Evolutionary conservation across 2,113 vertebrate species (phyloP).

Genomic region (Halichoeres trimaculatus): DNA sequence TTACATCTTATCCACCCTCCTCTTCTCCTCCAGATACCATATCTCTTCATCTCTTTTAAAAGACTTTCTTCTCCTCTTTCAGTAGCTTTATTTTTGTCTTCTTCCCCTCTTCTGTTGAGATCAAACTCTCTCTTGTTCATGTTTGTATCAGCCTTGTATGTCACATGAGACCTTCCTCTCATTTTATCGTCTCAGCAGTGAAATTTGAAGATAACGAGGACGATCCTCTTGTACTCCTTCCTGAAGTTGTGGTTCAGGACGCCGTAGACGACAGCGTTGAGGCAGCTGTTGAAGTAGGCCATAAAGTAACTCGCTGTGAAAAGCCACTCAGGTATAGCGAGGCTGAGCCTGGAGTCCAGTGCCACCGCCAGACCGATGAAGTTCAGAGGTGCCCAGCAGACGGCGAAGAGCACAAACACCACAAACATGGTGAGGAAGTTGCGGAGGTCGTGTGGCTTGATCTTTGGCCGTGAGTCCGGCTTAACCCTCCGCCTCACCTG

Average conservation of each 20-base stretch:
- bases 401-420: slow-evolving; percentile 87
- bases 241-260: slow-evolving; percentile 87
- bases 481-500: slow-evolving; percentile 83
- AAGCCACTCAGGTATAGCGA: slow-evolving; percentile 85
- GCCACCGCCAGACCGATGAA: slow-evolving; percentile 87
- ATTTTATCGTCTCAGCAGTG: slow-evolving; percentile 69
- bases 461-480: slow-evolving; percentile 79
- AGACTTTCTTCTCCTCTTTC: slow-evolving; percentile 4
- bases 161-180: neutral
- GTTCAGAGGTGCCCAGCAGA: slow-evolving; percentile 88
- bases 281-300: slow-evolving; percentile 90
- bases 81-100: slow-evolving; percentile 15
- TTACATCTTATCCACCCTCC: slow-evolving; percentile 9
- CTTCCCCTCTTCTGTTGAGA: neutral
- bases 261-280: slow-evolving; percentile 87
- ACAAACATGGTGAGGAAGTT: slow-evolving; percentile 90
- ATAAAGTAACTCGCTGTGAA: slow-evolving; percentile 89
- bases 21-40: slow-evolving; percentile 13
- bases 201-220: slow-evolving; percentile 81
- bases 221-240: slow-evolving; percentile 87
- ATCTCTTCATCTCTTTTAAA: neutral
- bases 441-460: slow-evolving; percentile 85
- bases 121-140: slow-evolving; percentile 9
- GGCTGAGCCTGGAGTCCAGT: slow-evolving; percentile 76
- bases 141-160: neutral